phyloP scores from a whole-genome alignment of 2,888 invertebrate genomes.

The Actias luna region DNA sequence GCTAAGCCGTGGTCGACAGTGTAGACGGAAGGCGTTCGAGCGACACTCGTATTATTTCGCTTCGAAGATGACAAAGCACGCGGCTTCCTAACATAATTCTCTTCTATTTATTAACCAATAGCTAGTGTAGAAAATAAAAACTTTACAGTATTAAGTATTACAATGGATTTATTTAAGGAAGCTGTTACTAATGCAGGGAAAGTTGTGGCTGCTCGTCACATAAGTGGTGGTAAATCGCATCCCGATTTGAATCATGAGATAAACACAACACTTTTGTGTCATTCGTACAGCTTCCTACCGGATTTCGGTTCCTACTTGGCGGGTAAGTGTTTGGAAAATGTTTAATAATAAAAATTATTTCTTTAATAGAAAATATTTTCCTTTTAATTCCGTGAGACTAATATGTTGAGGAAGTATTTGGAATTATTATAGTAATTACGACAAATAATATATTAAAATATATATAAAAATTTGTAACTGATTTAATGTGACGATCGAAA shows the following conservation, averaged over 20 bases:
- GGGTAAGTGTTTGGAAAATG: slow-evolving; percentile 48
- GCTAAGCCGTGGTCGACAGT: slow-evolving; percentile 37
- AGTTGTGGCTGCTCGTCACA: slow-evolving; percentile 56
- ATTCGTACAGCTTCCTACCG: slow-evolving; percentile 62
- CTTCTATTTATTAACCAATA: slow-evolving; percentile 7
- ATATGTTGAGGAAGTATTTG: no score
- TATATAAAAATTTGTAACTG: no score
- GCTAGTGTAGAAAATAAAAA: slow-evolving; percentile 6
- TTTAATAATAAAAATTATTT: background rate
- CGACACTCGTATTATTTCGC: slow-evolving; percentile 31
- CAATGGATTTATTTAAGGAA: slow-evolving; percentile 63
- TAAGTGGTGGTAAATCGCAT: slow-evolving; percentile 53
- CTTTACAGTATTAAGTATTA: slow-evolving; percentile 14
- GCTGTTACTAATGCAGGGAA: slow-evolving; percentile 44
- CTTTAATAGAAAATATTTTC: no score
- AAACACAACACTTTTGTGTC: slow-evolving; percentile 66
- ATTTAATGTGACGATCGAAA: no score
- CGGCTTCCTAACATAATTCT: background rate
- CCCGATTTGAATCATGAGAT: slow-evolving; percentile 52
- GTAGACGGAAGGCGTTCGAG: slow-evolving; percentile 38
- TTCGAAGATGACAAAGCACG: slow-evolving; percentile 19
- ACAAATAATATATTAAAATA: no score
- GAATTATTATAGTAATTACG: no score
- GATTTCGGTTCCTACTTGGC: slow-evolving; percentile 62
- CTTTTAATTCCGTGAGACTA: no score